Percentiles rank a stretch among this genome's conserved stretches.
These are phyloP conservation scores for Xestia xanthographa DNA, from an alignment of 2,888 invertebrate species.

Conservation along the genomic window DNA sequence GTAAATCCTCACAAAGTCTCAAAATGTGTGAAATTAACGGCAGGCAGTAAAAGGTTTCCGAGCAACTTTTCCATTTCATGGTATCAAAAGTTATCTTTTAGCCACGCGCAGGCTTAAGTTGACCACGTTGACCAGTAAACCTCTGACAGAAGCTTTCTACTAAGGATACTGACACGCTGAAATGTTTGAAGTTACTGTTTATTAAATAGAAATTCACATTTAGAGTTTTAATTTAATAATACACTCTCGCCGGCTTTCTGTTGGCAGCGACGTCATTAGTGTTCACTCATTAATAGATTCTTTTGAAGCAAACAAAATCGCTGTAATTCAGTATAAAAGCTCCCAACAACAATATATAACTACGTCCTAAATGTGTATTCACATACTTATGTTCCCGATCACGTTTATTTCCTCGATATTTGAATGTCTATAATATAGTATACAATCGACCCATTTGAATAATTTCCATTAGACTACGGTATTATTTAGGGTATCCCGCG, in stretches of 20 bases:
- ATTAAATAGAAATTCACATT: too few relatives aligned
- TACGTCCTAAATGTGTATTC: background rate
- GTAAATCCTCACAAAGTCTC: background rate
- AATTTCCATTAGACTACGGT: slow-evolving; percentile 27
- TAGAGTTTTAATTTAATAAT: too few relatives aligned
- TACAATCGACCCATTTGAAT: slow-evolving; percentile 17
- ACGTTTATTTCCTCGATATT: too few relatives aligned
- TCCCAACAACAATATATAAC: too few relatives aligned
- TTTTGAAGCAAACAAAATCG: background rate
- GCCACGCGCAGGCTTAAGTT: background rate
- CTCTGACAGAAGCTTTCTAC: background rate
- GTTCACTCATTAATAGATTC: background rate
- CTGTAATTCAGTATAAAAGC: background rate
- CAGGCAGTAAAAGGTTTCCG: background rate
- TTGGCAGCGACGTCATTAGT: too few relatives aligned
- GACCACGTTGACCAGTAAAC: background rate
- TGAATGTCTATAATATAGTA: too few relatives aligned
- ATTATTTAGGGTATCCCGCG: background rate
- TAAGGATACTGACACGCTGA: background rate
- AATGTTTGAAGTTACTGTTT: background rate
- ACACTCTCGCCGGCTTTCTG: too few relatives aligned
- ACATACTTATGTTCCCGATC: background rate
- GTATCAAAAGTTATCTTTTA: background rate
- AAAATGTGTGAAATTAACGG: background rate
- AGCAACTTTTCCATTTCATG: background rate